Evolutionary conservation across 37 sponge, comb jelly and placozoan species (phyloP), one percentile per base, ranked within the genome.

Genomic region (Petrosia ficiformis): DNA sequence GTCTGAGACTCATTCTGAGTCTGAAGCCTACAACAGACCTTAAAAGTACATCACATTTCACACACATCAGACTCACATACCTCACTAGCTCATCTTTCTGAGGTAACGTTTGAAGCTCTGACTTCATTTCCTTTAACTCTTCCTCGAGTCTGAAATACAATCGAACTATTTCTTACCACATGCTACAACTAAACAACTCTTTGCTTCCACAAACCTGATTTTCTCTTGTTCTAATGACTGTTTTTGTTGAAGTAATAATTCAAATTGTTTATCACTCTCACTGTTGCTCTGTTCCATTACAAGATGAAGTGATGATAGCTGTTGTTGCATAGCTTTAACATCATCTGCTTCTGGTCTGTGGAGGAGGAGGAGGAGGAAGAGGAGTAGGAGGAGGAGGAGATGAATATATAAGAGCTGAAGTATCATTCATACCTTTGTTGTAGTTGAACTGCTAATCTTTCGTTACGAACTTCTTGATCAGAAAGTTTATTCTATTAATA

Each of bases 391-490:
- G 39, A 38, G 32, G 70, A 35, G 32, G 36, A 37, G 42, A 39
- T 1, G 1, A 61, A 37, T 24, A 61, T 4, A 10, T 1, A 37
- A 5, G 3, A 3, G 2, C 33, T 63, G 41, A 24, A 1, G 2
- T 6, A 35, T 3, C 44, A 76, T 6, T 76, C 33, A 33, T 63
- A 86, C 87, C 87, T 57, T 64, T 83, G 84, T 19, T 83, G 89
- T 1, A 89, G 84, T 58, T 83, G 79, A 0, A 60, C 59, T 25
- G 80, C 42, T 4, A 89, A 69, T 26, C 84, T 59, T 40, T 89
- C 89, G 63, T 89, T 89, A 35, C 80, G 78, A 29, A 89, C 31
- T 52, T 89, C 89, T 71, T 89, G 89, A 2, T 89, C 89, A 44
- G 75, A 80, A 64, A 79, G 34, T 48, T 83, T 59, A 68, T 16